phyloP scores from a whole-genome alignment of 2,888 invertebrate genomes.

The Rhingia campestris region DNA sequence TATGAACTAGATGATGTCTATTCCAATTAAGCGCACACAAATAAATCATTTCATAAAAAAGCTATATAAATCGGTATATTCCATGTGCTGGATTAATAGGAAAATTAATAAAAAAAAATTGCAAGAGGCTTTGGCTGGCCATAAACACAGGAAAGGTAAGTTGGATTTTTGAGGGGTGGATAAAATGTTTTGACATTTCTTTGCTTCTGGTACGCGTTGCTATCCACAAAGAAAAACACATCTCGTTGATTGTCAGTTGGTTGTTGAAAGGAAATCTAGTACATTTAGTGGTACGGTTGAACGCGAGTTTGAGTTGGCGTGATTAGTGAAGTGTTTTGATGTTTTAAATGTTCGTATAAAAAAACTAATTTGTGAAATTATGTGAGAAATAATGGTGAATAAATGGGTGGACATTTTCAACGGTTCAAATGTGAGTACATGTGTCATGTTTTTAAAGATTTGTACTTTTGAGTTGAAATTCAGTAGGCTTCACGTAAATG shows the following conservation, averaged over 20 bases:
- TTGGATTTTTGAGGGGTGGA: constrained; percentile 68
- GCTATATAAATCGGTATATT: constrained; percentile 14
- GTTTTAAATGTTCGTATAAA: background rate
- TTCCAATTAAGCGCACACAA: background rate
- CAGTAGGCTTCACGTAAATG: too few relatives aligned
- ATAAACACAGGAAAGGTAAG: constrained; percentile 67
- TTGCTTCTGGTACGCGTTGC: constrained; percentile 54
- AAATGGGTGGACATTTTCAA: too few relatives aligned
- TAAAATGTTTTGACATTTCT: constrained; percentile 68
- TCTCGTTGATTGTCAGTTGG: constrained; percentile 26
- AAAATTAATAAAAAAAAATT: constrained; percentile 54
- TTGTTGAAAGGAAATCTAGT: constrained; percentile 29
- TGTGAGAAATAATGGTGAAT: too few relatives aligned
- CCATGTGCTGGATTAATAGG: constrained; percentile 36
- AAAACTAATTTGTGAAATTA: too few relatives aligned
- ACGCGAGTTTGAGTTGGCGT: background rate
- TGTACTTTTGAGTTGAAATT: too few relatives aligned
- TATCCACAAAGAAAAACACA: constrained; percentile 24
- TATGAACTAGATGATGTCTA: background rate
- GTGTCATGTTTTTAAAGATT: too few relatives aligned
- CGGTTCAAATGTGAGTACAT: too few relatives aligned
- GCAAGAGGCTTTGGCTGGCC: constrained; percentile 42
- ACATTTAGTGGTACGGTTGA: constrained; percentile 14
- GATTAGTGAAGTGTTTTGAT: background rate
- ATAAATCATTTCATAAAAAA: constrained; percentile 6